Evolutionary conservation across 2,797 vertebrate genomes (phyloP).

Genomic region (Microhierax caerulescens): DNA sequence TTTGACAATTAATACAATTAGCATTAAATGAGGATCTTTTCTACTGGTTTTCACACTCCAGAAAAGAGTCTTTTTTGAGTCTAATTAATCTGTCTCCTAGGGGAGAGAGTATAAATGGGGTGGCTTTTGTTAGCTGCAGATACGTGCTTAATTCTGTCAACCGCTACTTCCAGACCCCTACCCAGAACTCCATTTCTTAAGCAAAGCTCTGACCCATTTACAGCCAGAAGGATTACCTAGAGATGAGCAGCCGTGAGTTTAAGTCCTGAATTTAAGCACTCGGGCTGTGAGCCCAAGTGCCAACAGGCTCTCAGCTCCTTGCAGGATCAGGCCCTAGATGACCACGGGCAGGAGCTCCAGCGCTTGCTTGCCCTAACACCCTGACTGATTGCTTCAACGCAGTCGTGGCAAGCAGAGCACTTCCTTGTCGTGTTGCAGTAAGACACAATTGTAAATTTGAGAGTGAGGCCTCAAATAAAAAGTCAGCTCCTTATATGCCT

Average conservation of each 20-base stretch:
- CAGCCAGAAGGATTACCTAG: neutral
- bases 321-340: accelerated
- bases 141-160: neutral
- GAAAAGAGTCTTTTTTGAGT: neutral
- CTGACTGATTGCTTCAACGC: neutral
- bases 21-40: neutral
- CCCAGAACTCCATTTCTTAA: neutral
- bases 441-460: neutral
- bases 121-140: neutral
- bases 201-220: neutral
- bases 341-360: neutral
- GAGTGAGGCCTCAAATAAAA: neutral
- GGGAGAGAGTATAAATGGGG: neutral
- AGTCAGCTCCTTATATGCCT: neutral
- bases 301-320: neutral
- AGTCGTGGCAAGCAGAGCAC: neutral
- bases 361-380: neutral
- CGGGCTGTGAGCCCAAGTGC: accelerated
- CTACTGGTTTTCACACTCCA: neutral
- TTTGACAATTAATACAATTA: neutral
- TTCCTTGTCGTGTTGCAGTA: neutral
- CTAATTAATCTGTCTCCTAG: neutral
- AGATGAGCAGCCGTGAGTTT: neutral
- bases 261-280: neutral
- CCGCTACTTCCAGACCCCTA: neutral